Evolutionary conservation across 2,888 invertebrate species (phyloP).

Genomic region (Leucozona laternaria): DNA sequence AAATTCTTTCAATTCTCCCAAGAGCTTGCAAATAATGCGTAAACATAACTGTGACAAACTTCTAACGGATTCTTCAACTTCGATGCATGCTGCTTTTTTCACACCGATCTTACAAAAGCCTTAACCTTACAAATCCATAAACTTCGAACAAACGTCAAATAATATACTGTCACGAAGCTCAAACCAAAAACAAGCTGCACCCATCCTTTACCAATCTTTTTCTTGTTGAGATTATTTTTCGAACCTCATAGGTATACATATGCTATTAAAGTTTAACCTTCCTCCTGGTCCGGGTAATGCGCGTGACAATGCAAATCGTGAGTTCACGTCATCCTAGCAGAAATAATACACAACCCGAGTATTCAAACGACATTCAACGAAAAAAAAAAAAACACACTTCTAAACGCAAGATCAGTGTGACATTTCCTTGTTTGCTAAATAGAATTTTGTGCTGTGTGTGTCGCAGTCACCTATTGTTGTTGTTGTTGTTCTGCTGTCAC

Average conservation of each 20-base stretch:
- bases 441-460: slow-evolving; percentile 44
- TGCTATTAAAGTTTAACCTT: slow-evolving; percentile 23
- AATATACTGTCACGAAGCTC: slow-evolving; percentile 5
- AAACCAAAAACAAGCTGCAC: not conserved
- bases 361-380: slow-evolving; percentile 1
- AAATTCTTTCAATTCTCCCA: too few relatives aligned
- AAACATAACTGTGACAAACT: not conserved
- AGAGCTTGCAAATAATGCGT: too few relatives aligned
- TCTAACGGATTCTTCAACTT: not conserved
- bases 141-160: slow-evolving; percentile 9
- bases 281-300: slow-evolving; percentile 45
- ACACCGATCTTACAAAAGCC: not conserved
- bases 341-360: slow-evolving; percentile 28
- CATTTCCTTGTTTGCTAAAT: slow-evolving; percentile 74
- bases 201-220: slow-evolving; percentile 13
- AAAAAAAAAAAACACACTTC: slow-evolving; percentile 32
- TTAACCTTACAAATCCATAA: not conserved
- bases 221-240: slow-evolving; percentile 4
- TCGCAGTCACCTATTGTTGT: slow-evolving; percentile 55
- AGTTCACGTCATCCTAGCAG: slow-evolving; percentile 65
- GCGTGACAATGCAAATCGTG: slow-evolving; percentile 75
- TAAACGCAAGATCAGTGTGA: slow-evolving; percentile 71
- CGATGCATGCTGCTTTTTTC: not conserved
- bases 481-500: slow-evolving; percentile 61
- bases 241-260: not conserved